These are phyloP conservation scores for Oxytorus armatus DNA, from an alignment of 2,888 invertebrate genomes.

Conservation along the genomic window DNA sequence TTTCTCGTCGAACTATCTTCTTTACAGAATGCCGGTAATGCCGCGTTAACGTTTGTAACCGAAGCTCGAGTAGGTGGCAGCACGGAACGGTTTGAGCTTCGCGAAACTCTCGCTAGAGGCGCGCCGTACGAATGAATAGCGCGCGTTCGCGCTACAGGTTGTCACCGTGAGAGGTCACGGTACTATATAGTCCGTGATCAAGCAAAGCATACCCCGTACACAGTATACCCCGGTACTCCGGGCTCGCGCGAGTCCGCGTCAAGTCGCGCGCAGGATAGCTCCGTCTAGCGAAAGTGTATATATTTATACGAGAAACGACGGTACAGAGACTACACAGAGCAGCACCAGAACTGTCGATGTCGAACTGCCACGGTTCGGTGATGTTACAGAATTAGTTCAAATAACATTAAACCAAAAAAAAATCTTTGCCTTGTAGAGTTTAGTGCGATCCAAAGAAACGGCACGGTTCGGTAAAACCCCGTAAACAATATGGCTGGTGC, in stretches of 20 bases:
- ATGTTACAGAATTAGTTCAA: too few species aligned
- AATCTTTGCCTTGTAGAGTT: not conserved
- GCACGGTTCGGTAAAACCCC: conserved; percentile 63
- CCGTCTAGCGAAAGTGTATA: conserved; percentile 25
- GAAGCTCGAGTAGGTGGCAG: not conserved
- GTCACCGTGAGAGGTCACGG: conserved; percentile 15
- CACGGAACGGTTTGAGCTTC: not conserved
- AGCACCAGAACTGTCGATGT: too few species aligned
- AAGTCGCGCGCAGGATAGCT: too few species aligned
- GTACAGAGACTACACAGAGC: too few species aligned
- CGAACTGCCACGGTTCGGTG: too few species aligned
- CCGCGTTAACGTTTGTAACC: too few species aligned
- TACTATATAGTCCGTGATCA: not conserved
- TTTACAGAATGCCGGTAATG: too few species aligned
- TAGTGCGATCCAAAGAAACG: conserved; percentile 42
- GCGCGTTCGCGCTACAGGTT: not conserved
- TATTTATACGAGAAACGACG: conserved; percentile 17
- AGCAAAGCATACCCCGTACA: not conserved
- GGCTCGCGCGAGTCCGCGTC: conserved; percentile 1
- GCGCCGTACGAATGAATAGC: not conserved
- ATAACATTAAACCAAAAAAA: too few species aligned
- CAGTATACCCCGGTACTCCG: conserved; percentile 48
- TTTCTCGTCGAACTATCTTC: too few species aligned
- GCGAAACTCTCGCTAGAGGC: not conserved
- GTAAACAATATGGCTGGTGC: conserved; percentile 81